phyloP scores from a whole-genome alignment of 2,888 invertebrate species.

The Rotaria socialis region DNA sequence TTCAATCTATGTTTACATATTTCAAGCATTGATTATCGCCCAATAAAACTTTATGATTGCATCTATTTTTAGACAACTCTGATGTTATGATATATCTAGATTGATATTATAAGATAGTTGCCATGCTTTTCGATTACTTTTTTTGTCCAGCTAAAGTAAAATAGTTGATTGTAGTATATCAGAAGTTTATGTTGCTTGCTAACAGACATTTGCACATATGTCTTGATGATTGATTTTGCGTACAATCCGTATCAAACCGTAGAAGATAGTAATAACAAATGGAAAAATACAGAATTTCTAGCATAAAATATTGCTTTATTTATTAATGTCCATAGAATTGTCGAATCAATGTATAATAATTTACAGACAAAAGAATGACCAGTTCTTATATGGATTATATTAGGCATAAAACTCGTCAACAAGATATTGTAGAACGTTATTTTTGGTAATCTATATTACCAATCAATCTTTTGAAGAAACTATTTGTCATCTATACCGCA shows the following conservation, averaged over 20 bases:
- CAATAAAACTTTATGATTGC: background rate
- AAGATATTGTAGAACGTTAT: no score
- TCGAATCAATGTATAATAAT: no score
- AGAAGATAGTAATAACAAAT: background rate
- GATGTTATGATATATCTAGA: background rate
- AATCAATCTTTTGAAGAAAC: no score
- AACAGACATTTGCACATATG: background rate
- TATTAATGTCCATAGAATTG: no score
- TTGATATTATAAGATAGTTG: background rate
- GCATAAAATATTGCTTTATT: background rate
- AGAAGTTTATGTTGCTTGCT: background rate
- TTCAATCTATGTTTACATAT: background rate
- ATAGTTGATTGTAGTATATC: background rate
- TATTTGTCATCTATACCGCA: no score
- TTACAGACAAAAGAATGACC: no score
- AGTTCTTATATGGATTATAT: no score
- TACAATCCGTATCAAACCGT: background rate
- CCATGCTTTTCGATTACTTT: background rate
- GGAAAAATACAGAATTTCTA: background rate
- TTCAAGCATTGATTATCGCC: background rate
- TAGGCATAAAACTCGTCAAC: no score
- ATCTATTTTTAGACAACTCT: background rate
- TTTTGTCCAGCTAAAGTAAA: background rate
- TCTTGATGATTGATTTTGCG: background rate
- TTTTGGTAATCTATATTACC: no score